Percentiles rank a stretch among this genome's conserved stretches.
Evolutionary conservation across 2,797 vertebrate genomes (phyloP).

Genomic region (Chloroceryle inda): DNA sequence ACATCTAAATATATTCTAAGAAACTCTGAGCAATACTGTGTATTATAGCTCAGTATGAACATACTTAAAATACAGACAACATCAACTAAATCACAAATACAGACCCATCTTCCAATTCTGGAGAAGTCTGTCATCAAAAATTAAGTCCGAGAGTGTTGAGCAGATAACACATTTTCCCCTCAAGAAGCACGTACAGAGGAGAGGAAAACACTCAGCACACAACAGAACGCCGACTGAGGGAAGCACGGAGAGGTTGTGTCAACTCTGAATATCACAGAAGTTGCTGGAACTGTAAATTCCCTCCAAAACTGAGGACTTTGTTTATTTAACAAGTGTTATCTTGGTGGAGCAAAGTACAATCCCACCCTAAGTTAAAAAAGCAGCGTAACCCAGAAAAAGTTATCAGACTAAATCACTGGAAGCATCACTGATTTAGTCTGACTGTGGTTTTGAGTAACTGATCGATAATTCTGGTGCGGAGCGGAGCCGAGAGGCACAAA

Average conservation of each 20-base stretch:
- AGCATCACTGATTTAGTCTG: neutral
- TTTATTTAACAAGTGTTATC: neutral
- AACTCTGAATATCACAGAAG: neutral
- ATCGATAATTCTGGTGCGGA: neutral
- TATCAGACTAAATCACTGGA: neutral
- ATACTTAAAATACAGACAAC: neutral
- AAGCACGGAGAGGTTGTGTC: rapidly evolving
- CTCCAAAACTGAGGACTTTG: neutral
- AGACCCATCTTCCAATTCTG: neutral
- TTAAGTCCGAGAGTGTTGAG: neutral
- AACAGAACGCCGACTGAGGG: neutral
- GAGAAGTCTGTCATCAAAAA: neutral
- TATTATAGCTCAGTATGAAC: neutral
- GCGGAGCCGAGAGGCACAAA: neutral
- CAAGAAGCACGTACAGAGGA: neutral
- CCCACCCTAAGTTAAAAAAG: neutral
- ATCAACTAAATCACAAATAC: neutral
- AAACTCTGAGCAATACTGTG: neutral
- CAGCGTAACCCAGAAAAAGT: neutral
- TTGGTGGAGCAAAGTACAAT: neutral
- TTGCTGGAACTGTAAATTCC: neutral
- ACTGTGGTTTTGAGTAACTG: neutral
- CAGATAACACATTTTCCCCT: neutral
- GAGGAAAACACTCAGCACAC: neutral
- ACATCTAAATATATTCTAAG: neutral